A percentile compares a stretch with the other conserved stretches of the same genome.
phyloP scores from a whole-genome alignment of 2,113 vertebrate species.

The Smithornis capensis region DNA sequence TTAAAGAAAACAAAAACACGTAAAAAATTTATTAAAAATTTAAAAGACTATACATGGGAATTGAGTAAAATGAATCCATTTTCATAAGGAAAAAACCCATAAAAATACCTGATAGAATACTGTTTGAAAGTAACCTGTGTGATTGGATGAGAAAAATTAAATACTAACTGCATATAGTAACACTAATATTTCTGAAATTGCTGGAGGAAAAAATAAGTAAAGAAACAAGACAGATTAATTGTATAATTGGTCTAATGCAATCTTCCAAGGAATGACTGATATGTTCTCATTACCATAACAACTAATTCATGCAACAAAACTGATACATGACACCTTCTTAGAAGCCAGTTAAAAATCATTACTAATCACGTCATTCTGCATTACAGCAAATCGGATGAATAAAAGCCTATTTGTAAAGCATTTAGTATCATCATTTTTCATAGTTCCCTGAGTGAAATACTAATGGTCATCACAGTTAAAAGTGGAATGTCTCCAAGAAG shows the following conservation, averaged over 20 bases:
- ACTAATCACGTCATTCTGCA: conserved; percentile 7
- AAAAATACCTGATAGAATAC: not conserved
- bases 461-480: not conserved
- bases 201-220: not conserved
- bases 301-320: conserved; percentile 26
- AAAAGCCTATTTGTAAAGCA: conserved; percentile 42
- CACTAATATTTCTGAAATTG: not conserved
- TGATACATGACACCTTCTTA: conserved; percentile 43
- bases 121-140: not conserved
- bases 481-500: not conserved
- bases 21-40: not conserved
- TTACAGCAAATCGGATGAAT: conserved; percentile 39
- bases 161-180: not conserved
- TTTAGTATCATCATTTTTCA: conserved; percentile 41
- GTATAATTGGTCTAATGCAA: conserved; percentile 27
- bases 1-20: not conserved
- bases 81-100: not conserved
- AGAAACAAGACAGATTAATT: conserved; percentile 34
- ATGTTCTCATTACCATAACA: not conserved
- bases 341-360: conserved; percentile 40
- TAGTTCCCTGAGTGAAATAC: not conserved
- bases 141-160: not conserved
- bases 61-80: not conserved
- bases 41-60: not conserved
- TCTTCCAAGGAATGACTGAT: conserved; percentile 10